These are phyloP conservation scores for Hypomecis punctinalis DNA, from an alignment of 2,888 invertebrate species.

Conservation along the genomic window DNA sequence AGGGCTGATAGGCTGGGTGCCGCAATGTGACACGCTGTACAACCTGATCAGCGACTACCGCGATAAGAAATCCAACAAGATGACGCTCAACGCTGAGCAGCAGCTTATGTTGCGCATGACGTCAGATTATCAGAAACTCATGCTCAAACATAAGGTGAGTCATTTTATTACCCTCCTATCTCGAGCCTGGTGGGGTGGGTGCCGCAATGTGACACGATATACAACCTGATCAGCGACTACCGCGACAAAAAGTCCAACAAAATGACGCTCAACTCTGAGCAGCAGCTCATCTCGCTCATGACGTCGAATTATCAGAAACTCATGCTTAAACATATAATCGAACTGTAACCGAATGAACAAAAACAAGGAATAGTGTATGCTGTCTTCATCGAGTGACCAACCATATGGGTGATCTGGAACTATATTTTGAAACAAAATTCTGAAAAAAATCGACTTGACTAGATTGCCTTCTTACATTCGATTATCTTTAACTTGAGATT, in stretches of 20 bases:
- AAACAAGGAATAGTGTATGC: too few species aligned
- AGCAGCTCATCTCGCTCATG: slow-evolving; percentile 98
- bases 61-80: slow-evolving; percentile 94
- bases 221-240: slow-evolving; percentile 98
- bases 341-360: too few species aligned
- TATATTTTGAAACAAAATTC: too few species aligned
- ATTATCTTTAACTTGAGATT: too few species aligned
- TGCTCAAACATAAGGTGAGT: slow-evolving; percentile 96
- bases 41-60: slow-evolving; percentile 98
- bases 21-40: slow-evolving; percentile 99
- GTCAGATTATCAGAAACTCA: slow-evolving; percentile 98
- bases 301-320: slow-evolving; percentile 99
- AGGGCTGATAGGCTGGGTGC: slow-evolving; percentile 99
- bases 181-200: slow-evolving; percentile 99
- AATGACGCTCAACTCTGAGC: slow-evolving; percentile 97
- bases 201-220: slow-evolving; percentile 99
- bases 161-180: slow-evolving; percentile 93
- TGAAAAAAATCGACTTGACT: too few species aligned
- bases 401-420: too few species aligned
- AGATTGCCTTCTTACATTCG: too few species aligned
- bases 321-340: slow-evolving; percentile 93
- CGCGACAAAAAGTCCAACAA: slow-evolving; percentile 95
- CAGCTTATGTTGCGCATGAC: slow-evolving; percentile 99
- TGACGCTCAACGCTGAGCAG: slow-evolving; percentile 97
- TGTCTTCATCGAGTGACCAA: too few species aligned